phyloP scores from a whole-genome alignment of 2,113 vertebrate genomes.

The Anseranas semipalmata region DNA sequence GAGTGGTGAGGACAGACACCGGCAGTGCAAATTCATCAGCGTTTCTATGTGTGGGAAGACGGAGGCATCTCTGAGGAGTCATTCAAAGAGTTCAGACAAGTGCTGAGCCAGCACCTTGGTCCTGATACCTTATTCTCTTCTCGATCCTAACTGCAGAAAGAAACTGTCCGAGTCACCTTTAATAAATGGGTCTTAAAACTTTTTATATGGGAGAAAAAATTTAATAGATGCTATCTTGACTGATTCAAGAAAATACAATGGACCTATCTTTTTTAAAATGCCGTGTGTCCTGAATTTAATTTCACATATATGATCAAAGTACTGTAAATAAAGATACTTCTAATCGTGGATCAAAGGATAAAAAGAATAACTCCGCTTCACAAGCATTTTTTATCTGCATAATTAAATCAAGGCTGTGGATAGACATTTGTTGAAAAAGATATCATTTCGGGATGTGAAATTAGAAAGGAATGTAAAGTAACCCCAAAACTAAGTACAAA shows the following conservation, averaged over 20 bases:
- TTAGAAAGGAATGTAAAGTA: conserved; percentile 53
- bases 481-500: neutral
- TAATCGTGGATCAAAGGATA: conserved; percentile 30
- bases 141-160: neutral
- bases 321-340: conserved; percentile 29
- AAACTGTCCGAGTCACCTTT: neutral
- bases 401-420: conserved; percentile 40
- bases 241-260: neutral
- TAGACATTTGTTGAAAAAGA: conserved; percentile 31
- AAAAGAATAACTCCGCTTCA: conserved; percentile 26
- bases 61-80: conserved; percentile 6
- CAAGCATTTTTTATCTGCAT: conserved; percentile 22
- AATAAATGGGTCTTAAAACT: neutral
- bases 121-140: neutral
- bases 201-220: neutral
- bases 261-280: neutral
- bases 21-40: neutral
- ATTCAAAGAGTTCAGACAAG: neutral
- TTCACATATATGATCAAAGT: neutral
- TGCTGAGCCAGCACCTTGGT: neutral
- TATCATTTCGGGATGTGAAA: conserved; percentile 3
- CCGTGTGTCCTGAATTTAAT: neutral
- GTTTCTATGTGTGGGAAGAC: neutral
- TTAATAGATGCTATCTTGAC: neutral
- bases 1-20: neutral